A percentile compares a stretch with the other conserved stretches of the same genome.
Conservation (phyloP, 2,888 invertebrate species). For the Tortricodes alternella region DNA sequence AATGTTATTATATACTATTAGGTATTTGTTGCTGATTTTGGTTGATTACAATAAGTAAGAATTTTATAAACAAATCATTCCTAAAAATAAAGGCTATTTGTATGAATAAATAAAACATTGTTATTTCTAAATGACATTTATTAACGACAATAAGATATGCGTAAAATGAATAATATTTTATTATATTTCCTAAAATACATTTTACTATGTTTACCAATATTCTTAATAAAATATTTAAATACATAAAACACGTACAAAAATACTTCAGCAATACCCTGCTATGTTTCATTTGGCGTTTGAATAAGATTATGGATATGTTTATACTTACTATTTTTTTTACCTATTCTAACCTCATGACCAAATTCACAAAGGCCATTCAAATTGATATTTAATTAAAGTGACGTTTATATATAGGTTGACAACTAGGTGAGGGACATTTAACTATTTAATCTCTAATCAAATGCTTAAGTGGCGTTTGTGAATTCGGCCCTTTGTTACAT, state of each 20-base stretch:
- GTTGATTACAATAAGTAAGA: neutral
- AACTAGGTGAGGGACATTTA: too few relatives aligned
- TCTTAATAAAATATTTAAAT: constrained; percentile 1
- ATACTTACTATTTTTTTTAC: neutral
- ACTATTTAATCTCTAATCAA: too few relatives aligned
- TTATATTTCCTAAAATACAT: neutral
- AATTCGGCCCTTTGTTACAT: too few relatives aligned
- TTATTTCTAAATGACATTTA: neutral
- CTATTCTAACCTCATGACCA: too few relatives aligned
- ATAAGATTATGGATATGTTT: neutral
- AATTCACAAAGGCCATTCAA: too few relatives aligned
- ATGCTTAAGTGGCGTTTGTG: too few relatives aligned
- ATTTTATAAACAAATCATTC: neutral
- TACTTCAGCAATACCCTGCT: neutral
- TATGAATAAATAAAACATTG: neutral
- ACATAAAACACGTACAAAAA: neutral
- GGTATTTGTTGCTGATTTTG: too few relatives aligned
- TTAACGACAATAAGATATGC: neutral
- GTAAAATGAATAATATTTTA: neutral
- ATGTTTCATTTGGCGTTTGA: neutral
- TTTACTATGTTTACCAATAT: neutral
- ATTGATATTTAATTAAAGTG: too few relatives aligned
- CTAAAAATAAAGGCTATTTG: neutral
- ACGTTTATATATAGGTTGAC: too few relatives aligned
- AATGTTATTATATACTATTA: too few relatives aligned